Evolutionary conservation across 1,140 invertebrate species (phyloP).

Genomic region (Temnothorax curvispinosus): DNA sequence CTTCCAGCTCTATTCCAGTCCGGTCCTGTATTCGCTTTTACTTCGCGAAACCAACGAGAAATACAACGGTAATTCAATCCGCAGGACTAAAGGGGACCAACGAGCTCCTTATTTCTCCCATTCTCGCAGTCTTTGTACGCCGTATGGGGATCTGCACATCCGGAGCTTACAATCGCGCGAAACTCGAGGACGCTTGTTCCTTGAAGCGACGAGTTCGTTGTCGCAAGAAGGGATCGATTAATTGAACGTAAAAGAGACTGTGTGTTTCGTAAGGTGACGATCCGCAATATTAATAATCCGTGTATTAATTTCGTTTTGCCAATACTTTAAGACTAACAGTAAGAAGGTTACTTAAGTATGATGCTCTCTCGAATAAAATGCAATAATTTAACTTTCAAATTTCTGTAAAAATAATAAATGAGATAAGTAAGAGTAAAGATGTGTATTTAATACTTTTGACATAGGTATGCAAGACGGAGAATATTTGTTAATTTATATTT

Average conservation of each 20-base stretch:
- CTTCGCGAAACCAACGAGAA: conserved; percentile 9
- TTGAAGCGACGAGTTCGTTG: conserved; percentile 19
- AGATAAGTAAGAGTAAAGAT: neutral
- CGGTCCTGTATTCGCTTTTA: conserved; percentile 8
- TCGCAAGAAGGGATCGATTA: conserved; percentile 7
- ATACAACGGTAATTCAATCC: conserved; percentile 65
- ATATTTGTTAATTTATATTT: conserved; percentile 14
- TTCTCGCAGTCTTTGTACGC: conserved; percentile 37
- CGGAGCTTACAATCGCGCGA: conserved; percentile 38
- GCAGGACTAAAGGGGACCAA: neutral
- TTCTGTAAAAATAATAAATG: neutral
- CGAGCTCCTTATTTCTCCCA: conserved; percentile 17
- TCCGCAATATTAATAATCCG: neutral
- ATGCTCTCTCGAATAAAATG: neutral
- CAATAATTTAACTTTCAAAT: neutral
- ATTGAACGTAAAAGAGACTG: conserved; percentile 5
- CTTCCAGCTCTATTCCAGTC: too few species aligned
- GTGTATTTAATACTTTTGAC: neutral
- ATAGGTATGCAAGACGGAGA: neutral
- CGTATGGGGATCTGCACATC: neutral
- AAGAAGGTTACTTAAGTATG: neutral
- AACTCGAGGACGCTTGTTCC: neutral
- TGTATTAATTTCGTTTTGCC: conserved; percentile 16
- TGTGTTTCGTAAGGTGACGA: neutral
- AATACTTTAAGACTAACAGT: neutral